Evolutionary conservation across 2,113 vertebrate species (phyloP), one percentile per base, ranked within the genome.

Genomic region (Brienomyrus longianalis): DNA sequence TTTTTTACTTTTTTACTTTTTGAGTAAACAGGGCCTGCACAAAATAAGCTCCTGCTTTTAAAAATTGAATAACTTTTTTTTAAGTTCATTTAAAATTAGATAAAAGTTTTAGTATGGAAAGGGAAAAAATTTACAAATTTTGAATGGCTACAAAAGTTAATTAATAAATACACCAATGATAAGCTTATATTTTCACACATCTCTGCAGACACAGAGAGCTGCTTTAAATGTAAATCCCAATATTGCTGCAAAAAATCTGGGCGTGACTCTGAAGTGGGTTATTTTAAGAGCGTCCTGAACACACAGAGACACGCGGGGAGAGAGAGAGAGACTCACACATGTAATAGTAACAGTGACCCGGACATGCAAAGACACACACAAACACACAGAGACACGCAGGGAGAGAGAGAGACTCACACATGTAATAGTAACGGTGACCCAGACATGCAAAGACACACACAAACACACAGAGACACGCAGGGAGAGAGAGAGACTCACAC

Each of bases 401-500:
- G 35, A 2, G 13, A 96, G 96, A 96, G 94, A 8, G 23, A 3
- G 31, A 96, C 98, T 47, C 45, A 6, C 45, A 47, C 5, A 47
- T 47, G 45, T 47, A 47, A 47, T 47, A 47, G 5, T 47, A 6
- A 47, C 45, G 5, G 45, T 47, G 45, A 4, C 45, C 45, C 10
- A 9, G 48, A 52, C 51, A 52, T 13, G 51, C 51, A 74, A 11
- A 11, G 15, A 48, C 45, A 66, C 7, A 52, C 48, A 47, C 45
- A 45, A 45, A 51, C 50, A 51, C 50, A 10, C 50, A 74, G 23
- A 39, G 35, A 39, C 35, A 39, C 35, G 2, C 35, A 39, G 35
- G 4, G n/a, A 54, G 15, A 96, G 96, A 96, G 94, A 96, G 95
- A 97, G 8, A 66, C 87, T 98, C 94, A 99, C 98, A 99, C 95